These are phyloP conservation scores for Epsilonema sp. DNA, from an alignment of 2,888 invertebrate species.

Conservation along the genomic window DNA sequence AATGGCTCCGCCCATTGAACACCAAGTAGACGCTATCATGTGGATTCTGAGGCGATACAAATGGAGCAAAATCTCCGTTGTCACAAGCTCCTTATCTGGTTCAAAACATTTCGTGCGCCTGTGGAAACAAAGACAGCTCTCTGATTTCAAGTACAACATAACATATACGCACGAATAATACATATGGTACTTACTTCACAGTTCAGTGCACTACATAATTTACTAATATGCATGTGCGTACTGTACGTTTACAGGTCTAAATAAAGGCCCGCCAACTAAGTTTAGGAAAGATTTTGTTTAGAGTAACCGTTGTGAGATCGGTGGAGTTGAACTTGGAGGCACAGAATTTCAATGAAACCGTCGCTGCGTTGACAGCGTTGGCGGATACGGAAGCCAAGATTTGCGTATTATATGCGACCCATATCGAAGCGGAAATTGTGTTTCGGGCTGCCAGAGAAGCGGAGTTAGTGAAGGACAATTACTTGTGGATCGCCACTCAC, in stretches of 20 bases:
- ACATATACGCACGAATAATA: too few relatives aligned
- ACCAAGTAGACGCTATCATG: slow-evolving; percentile 86
- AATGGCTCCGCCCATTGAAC: slow-evolving; percentile 83
- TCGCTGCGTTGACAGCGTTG: neutral
- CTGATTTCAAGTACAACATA: too few relatives aligned
- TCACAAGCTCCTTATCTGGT: slow-evolving; percentile 23
- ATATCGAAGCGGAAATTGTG: slow-evolving; percentile 40
- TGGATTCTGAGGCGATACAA: slow-evolving; percentile 71
- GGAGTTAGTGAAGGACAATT: slow-evolving; percentile 67
- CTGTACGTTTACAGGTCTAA: too few relatives aligned
- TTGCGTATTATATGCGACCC: slow-evolving; percentile 68
- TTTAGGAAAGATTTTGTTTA: too few relatives aligned
- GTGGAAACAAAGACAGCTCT: neutral
- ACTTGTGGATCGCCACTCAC: slow-evolving; percentile 89
- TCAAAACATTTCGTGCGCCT: slow-evolving; percentile 11
- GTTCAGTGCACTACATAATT: too few relatives aligned
- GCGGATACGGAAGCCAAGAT: slow-evolving; percentile 62
- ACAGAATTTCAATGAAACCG: too few relatives aligned
- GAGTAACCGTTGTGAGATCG: too few relatives aligned
- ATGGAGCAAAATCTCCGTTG: slow-evolving; percentile 24
- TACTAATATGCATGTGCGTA: too few relatives aligned
- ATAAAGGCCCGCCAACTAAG: too few relatives aligned
- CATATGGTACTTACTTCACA: too few relatives aligned
- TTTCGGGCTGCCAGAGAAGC: slow-evolving; percentile 49
- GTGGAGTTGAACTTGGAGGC: too few relatives aligned